These are phyloP conservation scores for Rhinichthys osculus DNA, from an alignment of 2,797 vertebrate genomes.

Conservation along the genomic window DNA sequence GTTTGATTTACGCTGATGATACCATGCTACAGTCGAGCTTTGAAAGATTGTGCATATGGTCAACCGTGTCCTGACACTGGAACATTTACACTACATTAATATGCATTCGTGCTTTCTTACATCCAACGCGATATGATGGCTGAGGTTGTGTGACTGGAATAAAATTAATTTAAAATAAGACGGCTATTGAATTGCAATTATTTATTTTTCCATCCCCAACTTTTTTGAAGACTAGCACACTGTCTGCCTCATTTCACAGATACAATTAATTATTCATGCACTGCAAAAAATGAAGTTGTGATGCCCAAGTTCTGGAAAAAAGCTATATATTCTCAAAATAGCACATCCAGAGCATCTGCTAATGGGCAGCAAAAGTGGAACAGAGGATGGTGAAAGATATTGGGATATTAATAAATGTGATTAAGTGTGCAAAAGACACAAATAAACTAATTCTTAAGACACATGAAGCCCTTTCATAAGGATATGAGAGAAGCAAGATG, in stretches of 20 bases:
- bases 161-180: conserved; percentile 41
- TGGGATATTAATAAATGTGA: background rate
- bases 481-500: conserved; percentile 15
- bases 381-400: background rate
- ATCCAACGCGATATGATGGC: conserved; percentile 23
- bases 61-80: conserved; percentile 7
- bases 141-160: conserved; percentile 37
- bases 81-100: conserved; percentile 41
- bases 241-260: conserved; percentile 68
- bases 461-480: conserved; percentile 32
- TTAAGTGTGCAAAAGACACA: background rate
- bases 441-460: background rate
- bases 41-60: conserved; percentile 45
- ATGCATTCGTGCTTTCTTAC: conserved; percentile 32
- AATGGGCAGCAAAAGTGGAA: background rate
- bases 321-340: conserved; percentile 20
- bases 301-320: conserved; percentile 31
- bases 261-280: conserved; percentile 71
- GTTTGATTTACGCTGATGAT: conserved; percentile 33
- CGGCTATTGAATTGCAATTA: conserved; percentile 13
- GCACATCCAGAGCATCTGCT: conserved; percentile 21
- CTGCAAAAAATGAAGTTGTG: conserved; percentile 30
- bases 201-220: conserved; percentile 58
- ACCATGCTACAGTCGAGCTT: conserved; percentile 49
- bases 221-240: conserved; percentile 65